Conservation (phyloP, 2,113 vertebrate species). For the Xiphophorus couchianus region DNA sequence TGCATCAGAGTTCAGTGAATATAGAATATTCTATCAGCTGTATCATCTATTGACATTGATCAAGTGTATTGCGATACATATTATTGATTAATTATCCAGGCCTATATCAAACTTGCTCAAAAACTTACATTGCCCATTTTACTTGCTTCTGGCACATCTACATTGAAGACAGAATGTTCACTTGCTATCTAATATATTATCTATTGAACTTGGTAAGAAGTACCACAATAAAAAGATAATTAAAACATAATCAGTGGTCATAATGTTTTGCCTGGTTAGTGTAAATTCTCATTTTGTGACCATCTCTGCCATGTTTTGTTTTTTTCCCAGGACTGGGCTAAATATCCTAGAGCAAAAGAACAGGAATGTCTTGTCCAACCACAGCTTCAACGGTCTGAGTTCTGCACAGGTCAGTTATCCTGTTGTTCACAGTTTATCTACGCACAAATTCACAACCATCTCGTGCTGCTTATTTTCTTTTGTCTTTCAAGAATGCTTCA, state of each 20-base stretch:
- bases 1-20: too few relatives aligned
- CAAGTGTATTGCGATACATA: too few relatives aligned
- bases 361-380: slow-evolving; percentile 64
- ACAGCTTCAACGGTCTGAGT: slow-evolving; percentile 58
- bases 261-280: not conserved
- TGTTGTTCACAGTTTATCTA: not conserved
- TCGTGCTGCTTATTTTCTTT: slow-evolving; percentile 28
- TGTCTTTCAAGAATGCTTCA: slow-evolving; percentile 43
- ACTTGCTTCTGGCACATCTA: not conserved
- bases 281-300: slow-evolving; percentile 20
- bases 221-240: not conserved
- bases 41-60: too few relatives aligned
- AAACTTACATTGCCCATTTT: not conserved
- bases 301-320: not conserved
- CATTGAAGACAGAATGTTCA: not conserved
- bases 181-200: not conserved
- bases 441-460: slow-evolving; percentile 20
- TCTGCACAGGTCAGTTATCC: slow-evolving; percentile 65
- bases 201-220: not conserved
- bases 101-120: too few relatives aligned
- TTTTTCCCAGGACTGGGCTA: slow-evolving; percentile 58
- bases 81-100: too few relatives aligned
- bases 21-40: too few relatives aligned
- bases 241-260: not conserved
- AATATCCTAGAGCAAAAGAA: slow-evolving; percentile 61